Evolutionary conservation across 2,888 invertebrate species (phyloP).

Genomic region (Heliconius ethilla): DNA sequence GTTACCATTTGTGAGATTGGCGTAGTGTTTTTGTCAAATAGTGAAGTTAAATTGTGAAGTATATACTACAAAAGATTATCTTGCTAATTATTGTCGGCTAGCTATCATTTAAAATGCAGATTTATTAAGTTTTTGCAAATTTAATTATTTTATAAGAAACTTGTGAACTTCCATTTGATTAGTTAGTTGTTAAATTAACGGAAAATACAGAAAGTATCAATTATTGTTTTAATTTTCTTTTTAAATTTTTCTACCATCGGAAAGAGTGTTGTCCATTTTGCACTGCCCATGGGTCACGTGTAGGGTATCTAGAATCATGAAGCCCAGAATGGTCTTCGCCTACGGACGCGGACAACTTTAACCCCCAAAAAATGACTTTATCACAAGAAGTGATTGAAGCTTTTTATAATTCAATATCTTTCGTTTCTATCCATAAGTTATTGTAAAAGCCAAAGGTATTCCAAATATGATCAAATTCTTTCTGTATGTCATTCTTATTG

Average conservation of each 20-base stretch:
- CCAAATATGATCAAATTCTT: conserved; percentile 1
- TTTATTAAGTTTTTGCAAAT: background rate
- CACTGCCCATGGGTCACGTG: too few relatives aligned
- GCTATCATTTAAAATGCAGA: background rate
- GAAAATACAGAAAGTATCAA: background rate
- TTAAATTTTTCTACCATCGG: too few relatives aligned
- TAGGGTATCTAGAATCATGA: too few relatives aligned
- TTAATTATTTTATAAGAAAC: conserved; percentile 1
- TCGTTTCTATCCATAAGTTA: background rate
- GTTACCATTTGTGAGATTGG: conserved; percentile 22
- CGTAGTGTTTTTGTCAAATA: conserved; percentile 16
- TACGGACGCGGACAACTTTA: too few relatives aligned
- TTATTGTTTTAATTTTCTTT: background rate
- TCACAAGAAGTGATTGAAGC: background rate
- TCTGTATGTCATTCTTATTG: background rate
- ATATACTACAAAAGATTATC: background rate
- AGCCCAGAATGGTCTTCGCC: too few relatives aligned
- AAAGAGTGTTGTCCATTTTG: too few relatives aligned
- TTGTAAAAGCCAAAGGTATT: conserved; percentile 10
- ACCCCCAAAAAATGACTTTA: background rate
- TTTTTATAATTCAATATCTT: background rate
- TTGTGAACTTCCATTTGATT: conserved; percentile 7
- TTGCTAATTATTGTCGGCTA: background rate
- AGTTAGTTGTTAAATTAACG: background rate
- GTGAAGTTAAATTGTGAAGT: background rate